phyloP scores from a whole-genome alignment of 2,888 invertebrate species.

The Papilio demoleus region DNA sequence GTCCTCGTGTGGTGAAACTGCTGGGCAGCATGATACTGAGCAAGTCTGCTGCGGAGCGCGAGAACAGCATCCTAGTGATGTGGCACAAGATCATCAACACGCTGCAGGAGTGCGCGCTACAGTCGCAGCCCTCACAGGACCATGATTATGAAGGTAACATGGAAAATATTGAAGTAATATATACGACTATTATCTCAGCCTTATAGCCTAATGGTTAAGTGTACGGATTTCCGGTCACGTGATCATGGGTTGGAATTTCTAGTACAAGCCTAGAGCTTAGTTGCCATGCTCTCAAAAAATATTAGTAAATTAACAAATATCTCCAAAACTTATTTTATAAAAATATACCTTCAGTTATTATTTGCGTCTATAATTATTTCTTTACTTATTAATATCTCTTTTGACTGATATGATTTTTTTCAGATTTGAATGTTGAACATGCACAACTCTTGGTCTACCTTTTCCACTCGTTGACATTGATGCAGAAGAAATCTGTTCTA shows the following conservation, averaged over 20 bases:
- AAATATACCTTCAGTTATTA: too few species aligned
- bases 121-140: constrained; percentile 85
- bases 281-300: too few species aligned
- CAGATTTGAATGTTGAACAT: constrained; percentile 97
- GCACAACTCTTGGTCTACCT: constrained; percentile 96
- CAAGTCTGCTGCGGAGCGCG: constrained; percentile 93
- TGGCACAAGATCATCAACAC: constrained; percentile 96
- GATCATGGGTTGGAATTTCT: too few species aligned
- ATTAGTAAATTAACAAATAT: too few species aligned
- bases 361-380: background rate
- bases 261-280: too few species aligned
- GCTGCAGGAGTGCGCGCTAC: constrained; percentile 92
- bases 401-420: constrained; percentile 49
- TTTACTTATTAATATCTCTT: background rate
- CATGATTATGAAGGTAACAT: constrained; percentile 88
- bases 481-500: constrained; percentile 98
- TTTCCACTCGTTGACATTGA: constrained; percentile 96
- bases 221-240: too few species aligned
- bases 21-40: constrained; percentile 92
- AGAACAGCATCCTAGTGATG: constrained; percentile 94
- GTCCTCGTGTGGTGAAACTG: constrained; percentile 86
- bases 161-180: background rate
- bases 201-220: too few species aligned
- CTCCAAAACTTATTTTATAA: too few species aligned
- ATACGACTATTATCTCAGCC: too few species aligned